These are phyloP conservation scores for Rhaphigaster nebulosa DNA, from an alignment of 2,888 invertebrate species.

Conservation along the genomic window DNA sequence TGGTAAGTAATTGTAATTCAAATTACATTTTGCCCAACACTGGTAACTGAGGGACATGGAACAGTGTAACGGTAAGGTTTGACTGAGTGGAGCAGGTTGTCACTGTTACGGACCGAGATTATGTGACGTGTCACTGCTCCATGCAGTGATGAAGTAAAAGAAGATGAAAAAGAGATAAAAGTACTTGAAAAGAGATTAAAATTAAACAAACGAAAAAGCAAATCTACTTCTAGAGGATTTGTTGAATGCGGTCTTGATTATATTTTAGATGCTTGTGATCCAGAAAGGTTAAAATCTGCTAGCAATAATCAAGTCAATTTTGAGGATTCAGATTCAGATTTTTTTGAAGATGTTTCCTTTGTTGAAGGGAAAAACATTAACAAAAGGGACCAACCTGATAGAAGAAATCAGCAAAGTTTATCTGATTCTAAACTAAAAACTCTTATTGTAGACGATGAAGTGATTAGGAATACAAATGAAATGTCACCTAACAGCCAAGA, in stretches of 20 bases:
- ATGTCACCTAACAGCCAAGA: too few relatives aligned
- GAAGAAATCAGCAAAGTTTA: background rate
- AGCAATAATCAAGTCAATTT: constrained; percentile 73
- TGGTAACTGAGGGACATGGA: too few relatives aligned
- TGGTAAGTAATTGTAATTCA: too few relatives aligned
- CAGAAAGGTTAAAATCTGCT: constrained; percentile 75
- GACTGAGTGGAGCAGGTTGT: too few relatives aligned
- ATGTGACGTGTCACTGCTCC: too few relatives aligned
- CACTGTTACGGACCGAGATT: too few relatives aligned
- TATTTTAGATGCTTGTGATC: constrained; percentile 79
- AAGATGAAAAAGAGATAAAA: constrained; percentile 85
- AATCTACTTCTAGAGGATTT: constrained; percentile 80
- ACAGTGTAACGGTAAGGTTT: too few relatives aligned
- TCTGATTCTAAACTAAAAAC: background rate
- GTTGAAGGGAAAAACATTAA: constrained; percentile 70
- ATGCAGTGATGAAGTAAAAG: too few relatives aligned
- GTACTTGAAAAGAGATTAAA: constrained; percentile 87
- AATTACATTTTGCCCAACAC: too few relatives aligned
- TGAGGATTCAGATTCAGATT: constrained; percentile 72
- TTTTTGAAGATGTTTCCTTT: constrained; percentile 75
- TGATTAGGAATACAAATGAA: too few relatives aligned
- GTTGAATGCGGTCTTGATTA: constrained; percentile 87
- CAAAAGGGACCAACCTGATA: constrained; percentile 61
- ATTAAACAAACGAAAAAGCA: constrained; percentile 84
- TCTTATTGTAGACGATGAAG: background rate